Conservation (phyloP, 2,797 vertebrate genomes). For the Oryzias sinensis region DNA sequence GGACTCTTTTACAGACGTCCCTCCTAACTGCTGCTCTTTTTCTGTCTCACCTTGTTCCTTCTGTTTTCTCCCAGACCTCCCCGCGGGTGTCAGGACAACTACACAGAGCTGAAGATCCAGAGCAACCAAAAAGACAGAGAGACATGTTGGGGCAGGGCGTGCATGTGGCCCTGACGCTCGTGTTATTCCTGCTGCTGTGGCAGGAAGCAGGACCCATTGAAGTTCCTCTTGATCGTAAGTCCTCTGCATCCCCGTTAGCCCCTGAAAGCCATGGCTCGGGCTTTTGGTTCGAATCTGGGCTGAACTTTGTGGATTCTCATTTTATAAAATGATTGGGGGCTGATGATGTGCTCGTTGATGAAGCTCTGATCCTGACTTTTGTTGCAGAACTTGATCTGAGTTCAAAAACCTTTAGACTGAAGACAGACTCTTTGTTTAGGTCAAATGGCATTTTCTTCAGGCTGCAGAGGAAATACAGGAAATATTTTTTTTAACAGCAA, state of each 20-base stretch:
- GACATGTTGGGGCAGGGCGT: conserved; percentile 71
- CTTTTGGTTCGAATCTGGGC: too few species aligned
- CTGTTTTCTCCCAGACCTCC: conserved; percentile 35
- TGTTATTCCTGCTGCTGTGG: conserved; percentile 77
- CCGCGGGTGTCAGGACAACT: conserved; percentile 36
- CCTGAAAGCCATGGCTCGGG: background rate
- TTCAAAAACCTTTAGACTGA: too few species aligned
- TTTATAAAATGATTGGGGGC: too few species aligned
- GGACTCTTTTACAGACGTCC: too few species aligned
- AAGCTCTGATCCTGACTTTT: too few species aligned
- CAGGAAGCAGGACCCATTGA: conserved; percentile 79
- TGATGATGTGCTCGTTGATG: too few species aligned
- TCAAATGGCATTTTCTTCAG: too few species aligned
- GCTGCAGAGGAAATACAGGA: too few species aligned
- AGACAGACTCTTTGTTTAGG: too few species aligned
- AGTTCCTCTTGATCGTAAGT: conserved; percentile 90
- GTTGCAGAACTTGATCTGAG: too few species aligned
- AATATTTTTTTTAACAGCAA: too few species aligned
- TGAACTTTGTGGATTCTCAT: too few species aligned
- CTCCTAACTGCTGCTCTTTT: background rate
- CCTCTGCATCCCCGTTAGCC: conserved; percentile 27
- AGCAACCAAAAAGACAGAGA: conserved; percentile 48
- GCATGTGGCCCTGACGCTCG: conserved; percentile 55
- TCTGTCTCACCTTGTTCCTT: conserved; percentile 18
- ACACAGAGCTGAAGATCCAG: conserved; percentile 38